phyloP scores from a whole-genome alignment of 2,888 invertebrate species.

The Melanchra persicariae region DNA sequence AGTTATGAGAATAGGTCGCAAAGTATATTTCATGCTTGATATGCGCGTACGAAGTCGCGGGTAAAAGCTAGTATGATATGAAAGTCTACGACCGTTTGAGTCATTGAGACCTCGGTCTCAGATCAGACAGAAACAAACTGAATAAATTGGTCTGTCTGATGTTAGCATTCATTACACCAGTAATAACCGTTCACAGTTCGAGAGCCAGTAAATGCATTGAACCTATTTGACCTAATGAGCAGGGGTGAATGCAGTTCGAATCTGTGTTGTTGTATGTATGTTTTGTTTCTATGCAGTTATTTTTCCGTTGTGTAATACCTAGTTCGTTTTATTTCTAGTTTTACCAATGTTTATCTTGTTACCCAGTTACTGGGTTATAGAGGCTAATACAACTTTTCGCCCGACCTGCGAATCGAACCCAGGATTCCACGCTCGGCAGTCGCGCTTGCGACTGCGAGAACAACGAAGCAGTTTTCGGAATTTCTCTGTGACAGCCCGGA shows the following conservation, averaged over 20 bases:
- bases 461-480: too few species aligned
- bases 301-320: too few species aligned
- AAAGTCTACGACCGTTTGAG: neutral
- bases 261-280: neutral
- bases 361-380: neutral
- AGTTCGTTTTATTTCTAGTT: neutral
- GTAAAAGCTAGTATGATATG: too few species aligned
- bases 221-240: constrained; percentile 29
- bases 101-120: neutral
- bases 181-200: constrained; percentile 10
- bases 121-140: neutral
- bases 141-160: constrained; percentile 21
- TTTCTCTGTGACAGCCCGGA: too few species aligned
- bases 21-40: too few species aligned
- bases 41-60: too few species aligned
- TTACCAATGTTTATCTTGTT: neutral
- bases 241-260: constrained; percentile 12
- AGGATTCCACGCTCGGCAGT: too few species aligned
- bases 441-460: too few species aligned
- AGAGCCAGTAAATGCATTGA: constrained; percentile 35
- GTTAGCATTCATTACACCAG: constrained; percentile 14
- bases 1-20: too few species aligned
- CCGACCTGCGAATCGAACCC: too few species aligned
- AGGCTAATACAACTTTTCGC: too few species aligned
- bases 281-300: neutral